Conservation (phyloP, 2,888 invertebrate genomes). For the Dynastes grantii region DNA sequence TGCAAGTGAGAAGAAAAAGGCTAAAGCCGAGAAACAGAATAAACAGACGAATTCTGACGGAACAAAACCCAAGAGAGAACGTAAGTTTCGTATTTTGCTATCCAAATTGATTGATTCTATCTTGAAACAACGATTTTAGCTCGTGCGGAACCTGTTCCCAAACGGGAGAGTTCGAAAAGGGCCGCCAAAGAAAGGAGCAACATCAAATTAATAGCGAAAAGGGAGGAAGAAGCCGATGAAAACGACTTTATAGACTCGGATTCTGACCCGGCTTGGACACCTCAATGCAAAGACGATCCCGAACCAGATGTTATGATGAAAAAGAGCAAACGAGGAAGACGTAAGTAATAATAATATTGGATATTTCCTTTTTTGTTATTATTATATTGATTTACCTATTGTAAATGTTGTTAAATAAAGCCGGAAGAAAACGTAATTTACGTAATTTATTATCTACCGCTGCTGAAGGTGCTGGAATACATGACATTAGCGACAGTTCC, state of each 20-base stretch:
- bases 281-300: constrained; percentile 72
- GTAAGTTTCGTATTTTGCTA: background rate
- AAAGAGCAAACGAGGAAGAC: constrained; percentile 49
- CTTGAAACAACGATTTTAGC: background rate
- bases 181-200: constrained; percentile 79
- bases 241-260: constrained; percentile 73
- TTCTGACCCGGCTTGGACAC: constrained; percentile 85
- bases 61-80: constrained; percentile 26
- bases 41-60: background rate
- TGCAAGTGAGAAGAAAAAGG: constrained; percentile 65
- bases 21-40: constrained; percentile 51
- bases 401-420: constrained; percentile 41
- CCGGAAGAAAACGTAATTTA: constrained; percentile 48
- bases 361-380: background rate
- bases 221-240: constrained; percentile 75
- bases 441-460: constrained; percentile 33
- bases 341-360: constrained; percentile 23
- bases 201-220: constrained; percentile 70
- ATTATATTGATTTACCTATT: constrained; percentile 14
- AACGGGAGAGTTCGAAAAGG: constrained; percentile 77
- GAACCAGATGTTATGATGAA: constrained; percentile 67
- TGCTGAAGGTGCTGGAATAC: constrained; percentile 39
- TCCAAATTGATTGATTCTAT: background rate
- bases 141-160: constrained; percentile 65
- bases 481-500: constrained; percentile 26